Conservation (phyloP, 2,888 invertebrate genomes). For the Ophioninae sp. region DNA sequence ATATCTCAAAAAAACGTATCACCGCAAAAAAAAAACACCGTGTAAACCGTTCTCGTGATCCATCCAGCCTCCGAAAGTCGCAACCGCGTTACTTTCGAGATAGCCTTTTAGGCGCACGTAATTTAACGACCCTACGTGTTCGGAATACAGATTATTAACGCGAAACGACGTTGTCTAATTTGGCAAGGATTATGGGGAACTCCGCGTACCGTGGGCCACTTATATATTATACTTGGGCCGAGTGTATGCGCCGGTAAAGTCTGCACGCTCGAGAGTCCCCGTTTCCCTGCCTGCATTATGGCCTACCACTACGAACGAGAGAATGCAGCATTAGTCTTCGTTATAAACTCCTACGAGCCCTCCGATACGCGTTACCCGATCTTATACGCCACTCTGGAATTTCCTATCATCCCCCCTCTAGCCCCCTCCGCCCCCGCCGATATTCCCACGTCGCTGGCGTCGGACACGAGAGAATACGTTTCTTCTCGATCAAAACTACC, state of each 20-base stretch:
- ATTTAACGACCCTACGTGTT: constrained; percentile 64
- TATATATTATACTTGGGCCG: constrained; percentile 10
- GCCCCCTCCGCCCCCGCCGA: not conserved
- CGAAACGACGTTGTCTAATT: constrained; percentile 67
- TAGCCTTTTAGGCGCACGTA: constrained; percentile 46
- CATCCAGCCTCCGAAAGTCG: not conserved
- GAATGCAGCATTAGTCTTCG: constrained; percentile 66
- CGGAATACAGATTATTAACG: constrained; percentile 68
- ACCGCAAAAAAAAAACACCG: too few species aligned
- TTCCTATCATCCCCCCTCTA: constrained; percentile 2
- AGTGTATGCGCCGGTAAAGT: constrained; percentile 33
- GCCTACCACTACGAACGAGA: constrained; percentile 38
- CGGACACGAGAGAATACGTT: constrained; percentile 40
- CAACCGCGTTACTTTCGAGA: not conserved
- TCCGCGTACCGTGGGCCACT: constrained; percentile 40
- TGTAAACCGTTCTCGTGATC: not conserved
- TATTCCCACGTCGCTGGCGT: constrained; percentile 3
- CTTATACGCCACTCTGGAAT: constrained; percentile 45
- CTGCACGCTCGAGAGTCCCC: constrained; percentile 13
- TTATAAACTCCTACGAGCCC: constrained; percentile 64
- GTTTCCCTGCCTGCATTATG: not conserved
- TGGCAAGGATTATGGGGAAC: constrained; percentile 64
- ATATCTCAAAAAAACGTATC: not conserved
- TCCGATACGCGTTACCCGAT: constrained; percentile 61
- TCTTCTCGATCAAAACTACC: constrained; percentile 39